Evolutionary conservation across 2,888 invertebrate genomes (phyloP), one percentile per base, ranked within the genome.

Genomic region (Plebejus argus): DNA sequence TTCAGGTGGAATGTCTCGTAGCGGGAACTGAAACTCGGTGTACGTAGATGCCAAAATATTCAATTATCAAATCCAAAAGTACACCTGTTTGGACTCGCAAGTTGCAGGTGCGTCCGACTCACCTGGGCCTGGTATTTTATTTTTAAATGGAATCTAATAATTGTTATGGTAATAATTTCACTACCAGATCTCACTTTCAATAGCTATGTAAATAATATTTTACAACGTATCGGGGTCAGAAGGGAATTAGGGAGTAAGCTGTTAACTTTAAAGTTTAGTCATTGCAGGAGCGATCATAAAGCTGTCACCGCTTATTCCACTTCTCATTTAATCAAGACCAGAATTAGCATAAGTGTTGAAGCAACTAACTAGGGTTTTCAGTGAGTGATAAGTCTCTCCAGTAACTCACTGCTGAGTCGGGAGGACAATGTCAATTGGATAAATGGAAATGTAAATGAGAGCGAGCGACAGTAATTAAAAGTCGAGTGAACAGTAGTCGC

Each of bases 1-100:
- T 81, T 81, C 81, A 81, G 81, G 82, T 83, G 82, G 80, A 80
- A 80, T 74, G 70, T 56, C 79, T 72, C 75, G 53, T 77, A 78
- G 77, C 72, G 78, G 78, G 39, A 76, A 76, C 78, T 77, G 66
- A 79, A 78, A 76, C 35, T 70, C 53, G 56, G 76, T 74, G 70
- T 72, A 72, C 61, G 20, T 61, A 61, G 66, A 66, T 66, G 23
- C 23, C 61, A 61, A 15, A 15, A 66, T 66, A 66, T 66, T 66
- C 66, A 18, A 28, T 28, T 15, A 66, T 18, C 66, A 66, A 66
- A 66, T 33, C 33, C 33, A 66, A 66, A 18, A 23, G 12, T 18
- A 61, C 66, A 66, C 28, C 66, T 66, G 66, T 66, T 66, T 33
- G 28, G 66, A 66, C 66, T 66, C 66, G 66, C 66, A 66, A 28